Conservation (phyloP, 2,113 vertebrate species). For the Ameiurus melas region DNA sequence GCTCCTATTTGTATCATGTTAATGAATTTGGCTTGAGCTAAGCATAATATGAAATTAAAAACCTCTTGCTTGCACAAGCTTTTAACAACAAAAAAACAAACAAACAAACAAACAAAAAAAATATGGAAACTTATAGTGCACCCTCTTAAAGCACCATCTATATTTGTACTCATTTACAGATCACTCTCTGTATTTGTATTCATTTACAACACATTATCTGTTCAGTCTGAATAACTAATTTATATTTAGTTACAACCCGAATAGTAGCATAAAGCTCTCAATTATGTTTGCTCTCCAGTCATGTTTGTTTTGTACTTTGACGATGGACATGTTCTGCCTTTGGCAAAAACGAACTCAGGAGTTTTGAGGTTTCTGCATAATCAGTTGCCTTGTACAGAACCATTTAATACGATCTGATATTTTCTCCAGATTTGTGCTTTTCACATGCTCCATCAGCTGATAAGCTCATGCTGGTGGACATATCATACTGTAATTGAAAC, state of each 20-base stretch:
- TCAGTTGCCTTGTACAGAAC: background rate
- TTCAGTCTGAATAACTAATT: background rate
- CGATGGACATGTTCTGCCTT: constrained; percentile 17
- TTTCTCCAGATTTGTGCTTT: background rate
- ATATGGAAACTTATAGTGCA: background rate
- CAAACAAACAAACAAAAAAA: too few relatives aligned
- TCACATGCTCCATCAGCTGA: background rate
- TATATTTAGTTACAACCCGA: background rate
- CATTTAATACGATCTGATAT: constrained; percentile 4
- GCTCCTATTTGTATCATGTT: too few relatives aligned
- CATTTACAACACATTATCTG: background rate
- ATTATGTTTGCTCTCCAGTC: background rate
- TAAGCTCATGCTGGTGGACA: background rate
- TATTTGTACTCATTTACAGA: background rate
- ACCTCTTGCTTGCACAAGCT: too few relatives aligned
- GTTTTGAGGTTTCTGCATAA: constrained; percentile 20
- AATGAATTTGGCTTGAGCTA: too few relatives aligned
- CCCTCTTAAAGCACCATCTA: too few relatives aligned
- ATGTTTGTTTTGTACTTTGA: background rate
- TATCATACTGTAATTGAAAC: background rate
- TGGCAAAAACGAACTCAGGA: constrained; percentile 20
- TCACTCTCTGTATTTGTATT: background rate
- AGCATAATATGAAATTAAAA: too few relatives aligned
- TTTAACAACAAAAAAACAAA: too few relatives aligned
- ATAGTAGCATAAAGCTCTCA: background rate